phyloP scores from a whole-genome alignment of 2,888 invertebrate species.

The Thera obeliscata region DNA sequence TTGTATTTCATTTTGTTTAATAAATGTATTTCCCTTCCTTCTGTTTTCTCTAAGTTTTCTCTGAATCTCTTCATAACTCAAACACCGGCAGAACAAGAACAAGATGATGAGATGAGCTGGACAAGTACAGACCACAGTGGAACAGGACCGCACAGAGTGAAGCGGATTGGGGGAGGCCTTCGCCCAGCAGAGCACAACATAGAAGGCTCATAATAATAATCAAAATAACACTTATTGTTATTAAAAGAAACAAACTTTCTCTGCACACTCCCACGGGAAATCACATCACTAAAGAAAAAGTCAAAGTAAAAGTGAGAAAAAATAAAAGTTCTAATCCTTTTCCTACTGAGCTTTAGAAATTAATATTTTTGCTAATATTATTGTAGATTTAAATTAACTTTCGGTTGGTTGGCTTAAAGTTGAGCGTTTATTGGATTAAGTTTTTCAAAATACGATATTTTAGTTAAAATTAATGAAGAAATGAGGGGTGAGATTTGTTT shows the following conservation, averaged over 20 bases:
- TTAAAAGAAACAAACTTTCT: constrained; percentile 47
- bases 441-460: constrained; percentile 16
- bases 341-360: constrained; percentile 64
- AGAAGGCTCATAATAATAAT: no score
- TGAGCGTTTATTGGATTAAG: constrained; percentile 29
- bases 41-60: no score
- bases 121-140: no score
- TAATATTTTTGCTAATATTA: constrained; percentile 35
- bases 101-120: no score
- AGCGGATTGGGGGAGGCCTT: no score
- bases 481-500: not conserved
- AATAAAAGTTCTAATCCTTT: constrained; percentile 49
- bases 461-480: not conserved
- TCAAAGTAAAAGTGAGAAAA: constrained; percentile 47
- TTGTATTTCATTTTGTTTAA: no score
- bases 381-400: constrained; percentile 37
- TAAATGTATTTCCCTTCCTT: no score
- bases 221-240: not conserved
- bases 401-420: constrained; percentile 22
- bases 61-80: no score
- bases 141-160: no score
- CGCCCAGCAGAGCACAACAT: no score
- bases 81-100: no score
- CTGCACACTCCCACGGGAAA: constrained; percentile 59
- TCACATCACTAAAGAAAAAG: constrained; percentile 44